phyloP scores from a whole-genome alignment of 2,113 vertebrate species.

The Ameiurus melas region DNA sequence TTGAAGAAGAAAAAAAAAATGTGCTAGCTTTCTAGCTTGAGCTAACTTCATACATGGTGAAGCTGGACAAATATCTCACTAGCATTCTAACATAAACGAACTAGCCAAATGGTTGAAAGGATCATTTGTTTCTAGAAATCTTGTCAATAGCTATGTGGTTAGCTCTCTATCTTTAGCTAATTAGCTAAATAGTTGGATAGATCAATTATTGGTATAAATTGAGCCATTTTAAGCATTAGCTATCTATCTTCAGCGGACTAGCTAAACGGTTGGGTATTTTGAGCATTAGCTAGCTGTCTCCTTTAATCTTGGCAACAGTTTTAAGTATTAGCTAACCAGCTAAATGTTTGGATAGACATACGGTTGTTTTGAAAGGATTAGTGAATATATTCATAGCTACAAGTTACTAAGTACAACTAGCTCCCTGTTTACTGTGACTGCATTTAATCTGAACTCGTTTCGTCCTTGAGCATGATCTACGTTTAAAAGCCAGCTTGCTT shows the following conservation, averaged over 20 bases:
- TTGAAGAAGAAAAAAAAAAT: neutral
- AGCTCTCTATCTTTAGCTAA: neutral
- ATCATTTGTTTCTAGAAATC: no score
- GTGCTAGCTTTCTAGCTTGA: neutral
- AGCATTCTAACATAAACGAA: neutral
- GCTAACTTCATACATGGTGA: neutral
- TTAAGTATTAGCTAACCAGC: neutral
- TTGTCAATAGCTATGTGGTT: neutral
- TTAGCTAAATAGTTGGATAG: neutral
- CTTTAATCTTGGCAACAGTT: neutral
- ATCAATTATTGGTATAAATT: neutral
- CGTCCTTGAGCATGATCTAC: neutral
- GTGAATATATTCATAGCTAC: neutral
- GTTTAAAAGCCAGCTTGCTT: neutral
- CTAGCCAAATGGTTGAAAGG: neutral
- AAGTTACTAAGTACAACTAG: neutral
- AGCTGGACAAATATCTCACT: neutral
- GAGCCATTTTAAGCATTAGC: neutral
- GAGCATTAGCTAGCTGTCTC: neutral
- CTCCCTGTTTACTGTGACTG: neutral
- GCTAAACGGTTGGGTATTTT: neutral
- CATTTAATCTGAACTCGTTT: neutral
- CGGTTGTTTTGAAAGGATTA: neutral
- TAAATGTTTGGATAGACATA: neutral
- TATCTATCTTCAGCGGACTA: neutral